Conservation (phyloP, 2,888 invertebrate species). For the Nycteola revayana region DNA sequence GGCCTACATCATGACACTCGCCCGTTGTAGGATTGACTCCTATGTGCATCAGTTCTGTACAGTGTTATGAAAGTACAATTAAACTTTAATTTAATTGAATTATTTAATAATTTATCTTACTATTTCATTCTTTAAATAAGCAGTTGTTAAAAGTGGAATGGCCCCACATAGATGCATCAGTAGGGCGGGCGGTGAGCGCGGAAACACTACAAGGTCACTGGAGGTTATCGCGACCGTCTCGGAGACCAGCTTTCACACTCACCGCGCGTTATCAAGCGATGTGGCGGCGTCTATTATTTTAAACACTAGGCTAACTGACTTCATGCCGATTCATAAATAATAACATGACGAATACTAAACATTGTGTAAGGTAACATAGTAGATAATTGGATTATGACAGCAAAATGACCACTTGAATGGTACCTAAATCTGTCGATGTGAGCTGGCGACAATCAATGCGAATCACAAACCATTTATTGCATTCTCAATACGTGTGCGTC, state of each 20-base stretch:
- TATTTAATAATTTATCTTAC: no score
- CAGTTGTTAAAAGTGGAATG: no score
- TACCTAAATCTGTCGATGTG: slow-evolving; percentile 53
- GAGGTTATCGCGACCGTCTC: slow-evolving; percentile 59
- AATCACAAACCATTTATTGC: slow-evolving; percentile 59
- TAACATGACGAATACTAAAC: slow-evolving; percentile 25
- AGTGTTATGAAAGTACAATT: no score
- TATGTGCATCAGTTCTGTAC: no score
- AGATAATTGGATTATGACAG: slow-evolving; percentile 35
- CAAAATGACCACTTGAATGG: slow-evolving; percentile 43
- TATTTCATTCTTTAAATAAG: no score
- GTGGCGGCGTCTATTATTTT: slow-evolving; percentile 44
- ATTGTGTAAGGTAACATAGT: slow-evolving; percentile 44
- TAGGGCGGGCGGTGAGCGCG: slow-evolving; percentile 38
- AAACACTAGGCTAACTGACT: slow-evolving; percentile 23
- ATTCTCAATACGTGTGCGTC: slow-evolving; percentile 66
- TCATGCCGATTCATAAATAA: slow-evolving; percentile 36
- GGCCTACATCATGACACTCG: slow-evolving; percentile 48
- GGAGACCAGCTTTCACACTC: slow-evolving; percentile 58
- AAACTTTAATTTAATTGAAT: no score
- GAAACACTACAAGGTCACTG: slow-evolving; percentile 57
- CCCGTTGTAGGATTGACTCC: no score
- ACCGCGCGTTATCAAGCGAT: slow-evolving; percentile 39
- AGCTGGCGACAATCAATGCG: slow-evolving; percentile 48
- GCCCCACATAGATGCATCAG: slow-evolving; percentile 1